phyloP scores from a whole-genome alignment of 1,140 invertebrate species.

The Paraescarpia echinospica region DNA sequence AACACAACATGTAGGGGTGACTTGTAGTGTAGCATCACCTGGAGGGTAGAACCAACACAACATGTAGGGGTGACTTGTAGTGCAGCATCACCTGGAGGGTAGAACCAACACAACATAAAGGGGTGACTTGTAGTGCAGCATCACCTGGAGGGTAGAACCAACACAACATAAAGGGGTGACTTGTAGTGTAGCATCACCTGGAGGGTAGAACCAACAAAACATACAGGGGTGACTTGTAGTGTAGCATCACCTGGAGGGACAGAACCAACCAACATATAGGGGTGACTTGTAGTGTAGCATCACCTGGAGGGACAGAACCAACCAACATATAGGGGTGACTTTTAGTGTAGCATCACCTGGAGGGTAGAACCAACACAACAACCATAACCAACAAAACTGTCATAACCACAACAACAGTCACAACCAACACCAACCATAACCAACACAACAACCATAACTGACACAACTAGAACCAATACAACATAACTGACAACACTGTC shows the following conservation, averaged over 20 bases:
- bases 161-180: constrained; percentile 63
- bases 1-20: constrained; percentile 63
- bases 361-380: not conserved
- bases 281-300: constrained; percentile 80
- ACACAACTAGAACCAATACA: not conserved
- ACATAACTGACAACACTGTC: not conserved
- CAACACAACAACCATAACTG: not conserved
- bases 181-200: constrained; percentile 77
- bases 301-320: constrained; percentile 50
- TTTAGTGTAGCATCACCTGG: constrained; percentile 76
- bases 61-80: constrained; percentile 72
- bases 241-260: constrained; percentile 69
- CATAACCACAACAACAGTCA: not conserved
- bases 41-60: not conserved
- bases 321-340: constrained; percentile 66
- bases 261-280: constrained; percentile 47
- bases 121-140: constrained; percentile 78
- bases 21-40: constrained; percentile 77
- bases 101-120: constrained; percentile 48
- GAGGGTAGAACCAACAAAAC: not conserved
- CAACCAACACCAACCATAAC: not conserved
- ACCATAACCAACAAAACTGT: not conserved
- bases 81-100: constrained; percentile 70
- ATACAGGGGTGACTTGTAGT: constrained; percentile 74
- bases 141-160: constrained; percentile 57